Conservation (phyloP, 1,140 invertebrate species). For the Prorops nasuta region DNA sequence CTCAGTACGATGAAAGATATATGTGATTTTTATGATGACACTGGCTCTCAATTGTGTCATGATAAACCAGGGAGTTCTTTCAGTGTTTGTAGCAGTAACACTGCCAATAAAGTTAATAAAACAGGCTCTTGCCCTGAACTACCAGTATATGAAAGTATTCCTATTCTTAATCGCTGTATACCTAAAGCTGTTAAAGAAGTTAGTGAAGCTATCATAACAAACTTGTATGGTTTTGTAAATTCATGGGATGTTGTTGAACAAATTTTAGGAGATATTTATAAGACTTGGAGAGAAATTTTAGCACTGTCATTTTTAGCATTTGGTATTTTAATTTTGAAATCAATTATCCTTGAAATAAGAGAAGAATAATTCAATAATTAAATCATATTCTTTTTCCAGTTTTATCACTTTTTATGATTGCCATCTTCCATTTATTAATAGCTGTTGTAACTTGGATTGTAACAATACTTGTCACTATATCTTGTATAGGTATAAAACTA, state of each 20-base stretch:
- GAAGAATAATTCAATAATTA: constrained; percentile 6
- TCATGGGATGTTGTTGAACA: constrained; percentile 85
- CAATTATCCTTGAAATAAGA: constrained; percentile 12
- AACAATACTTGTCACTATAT: constrained; percentile 74
- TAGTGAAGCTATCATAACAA: constrained; percentile 61
- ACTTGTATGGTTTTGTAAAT: constrained; percentile 80
- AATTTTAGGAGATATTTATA: constrained; percentile 83
- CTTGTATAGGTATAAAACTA: constrained; percentile 64
- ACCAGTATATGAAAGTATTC: constrained; percentile 70
- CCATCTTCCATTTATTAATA: constrained; percentile 81
- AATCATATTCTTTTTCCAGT: constrained; percentile 60
- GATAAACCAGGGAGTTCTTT: constrained; percentile 54
- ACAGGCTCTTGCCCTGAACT: constrained; percentile 71
- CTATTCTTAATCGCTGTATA: constrained; percentile 86
- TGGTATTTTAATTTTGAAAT: constrained; percentile 62
- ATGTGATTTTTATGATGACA: constrained; percentile 71
- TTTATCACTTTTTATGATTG: constrained; percentile 78
- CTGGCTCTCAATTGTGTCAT: constrained; percentile 74
- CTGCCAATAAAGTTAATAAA: constrained; percentile 57
- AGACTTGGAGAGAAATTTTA: constrained; percentile 82
- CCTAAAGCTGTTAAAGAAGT: constrained; percentile 68
- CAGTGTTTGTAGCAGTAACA: constrained; percentile 46
- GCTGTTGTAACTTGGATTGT: constrained; percentile 83
- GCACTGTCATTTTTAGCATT: constrained; percentile 79
- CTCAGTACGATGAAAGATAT: constrained; percentile 68